Percentiles rank a stretch among this genome's conserved stretches.
These are phyloP conservation scores for Aplocera efformata DNA, from an alignment of 2,888 invertebrate species.

Conservation along the genomic window DNA sequence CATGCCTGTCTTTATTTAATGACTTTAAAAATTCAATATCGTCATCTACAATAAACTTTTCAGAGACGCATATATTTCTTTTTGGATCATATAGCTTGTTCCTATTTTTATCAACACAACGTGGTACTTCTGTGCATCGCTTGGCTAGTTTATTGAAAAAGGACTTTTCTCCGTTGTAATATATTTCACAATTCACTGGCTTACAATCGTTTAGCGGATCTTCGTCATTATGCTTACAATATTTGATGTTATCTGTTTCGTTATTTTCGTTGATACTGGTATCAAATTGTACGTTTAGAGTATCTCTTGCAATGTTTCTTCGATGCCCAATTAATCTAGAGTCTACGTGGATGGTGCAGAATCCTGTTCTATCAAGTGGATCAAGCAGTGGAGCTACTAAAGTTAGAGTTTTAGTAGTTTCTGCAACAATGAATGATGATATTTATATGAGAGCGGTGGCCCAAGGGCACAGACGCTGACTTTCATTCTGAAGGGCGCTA, in stretches of 20 bases:
- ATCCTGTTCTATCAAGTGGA: conserved; percentile 51
- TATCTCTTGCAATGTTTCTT: conserved; percentile 42
- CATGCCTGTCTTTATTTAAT: conserved; percentile 30
- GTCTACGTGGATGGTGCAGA: conserved; percentile 53
- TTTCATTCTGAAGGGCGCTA: too few relatives aligned
- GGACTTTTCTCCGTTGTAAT: conserved; percentile 56
- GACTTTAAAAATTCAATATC: conserved; percentile 52
- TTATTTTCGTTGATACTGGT: conserved; percentile 39
- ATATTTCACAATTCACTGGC: conserved; percentile 58
- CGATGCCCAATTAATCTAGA: conserved; percentile 41
- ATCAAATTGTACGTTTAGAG: conserved; percentile 54
- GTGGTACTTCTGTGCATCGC: conserved; percentile 43
- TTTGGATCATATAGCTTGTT: conserved; percentile 44
- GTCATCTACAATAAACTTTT: conserved; percentile 35
- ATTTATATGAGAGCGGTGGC: too few relatives aligned
- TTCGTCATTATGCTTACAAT: conserved; percentile 49
- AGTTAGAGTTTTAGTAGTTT: conserved; percentile 40
- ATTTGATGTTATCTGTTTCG: conserved; percentile 26
- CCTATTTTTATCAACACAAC: conserved; percentile 39
- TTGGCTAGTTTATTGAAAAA: conserved; percentile 41
- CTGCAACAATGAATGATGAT: conserved; percentile 32
- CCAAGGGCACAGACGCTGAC: too few relatives aligned
- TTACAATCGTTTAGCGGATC: conserved; percentile 59
- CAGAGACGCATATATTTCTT: conserved; percentile 46
- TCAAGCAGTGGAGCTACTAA: conserved; percentile 55